Evolutionary conservation across 2,888 invertebrate species (phyloP), one percentile per base, ranked within the genome.

Genomic region (Chrysina gloriosa): DNA sequence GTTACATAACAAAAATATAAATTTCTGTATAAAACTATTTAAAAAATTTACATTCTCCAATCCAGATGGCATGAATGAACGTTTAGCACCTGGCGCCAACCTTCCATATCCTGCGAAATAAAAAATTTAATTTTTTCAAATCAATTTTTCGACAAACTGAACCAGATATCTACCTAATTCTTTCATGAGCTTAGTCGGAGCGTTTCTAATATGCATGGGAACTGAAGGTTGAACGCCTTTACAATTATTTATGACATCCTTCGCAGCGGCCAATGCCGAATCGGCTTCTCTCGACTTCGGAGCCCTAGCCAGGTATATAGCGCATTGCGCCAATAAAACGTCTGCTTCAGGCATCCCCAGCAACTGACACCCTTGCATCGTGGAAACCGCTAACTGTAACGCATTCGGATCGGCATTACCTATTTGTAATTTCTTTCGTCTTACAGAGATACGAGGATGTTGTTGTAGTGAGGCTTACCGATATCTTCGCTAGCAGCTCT

Each of bases 331-430:
- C 23, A 95, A 81, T 61, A 92, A 82, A 7, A 93, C 90, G 79
- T 92, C 91, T 76, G 91, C 89, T 77, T 94, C 94, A 0, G 94
- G 94, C 92, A 90, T 91, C 5, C 94, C 94, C 36, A 94, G 84
- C 70, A 91, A 85, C 79, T 93, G 92, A 77, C 93, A 93, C 1
- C 91, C 93, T 74, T 93, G 91, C 84, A 92, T 88, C 31, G 93
- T 90, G 3, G 92, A 86, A 2, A 93, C 89, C 0, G 94, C 91
- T 74, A 91, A 84, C 29, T 85, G 86, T 42, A 92, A 72, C 0
- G 91, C 91, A 71, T 82, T 85, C 0, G 88, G 88, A 79, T 90
- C 89, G 1, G 87, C 91, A 74, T 92, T 83, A 36, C 91, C 91
- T 91, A 75, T 16, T 50, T 27, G 7, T 50, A n/a, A n/a, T n/a